Percentiles rank a stretch among this genome's conserved stretches.
Evolutionary conservation across 2,113 vertebrate species (phyloP).

Genomic region (Hemicordylus capensis): DNA sequence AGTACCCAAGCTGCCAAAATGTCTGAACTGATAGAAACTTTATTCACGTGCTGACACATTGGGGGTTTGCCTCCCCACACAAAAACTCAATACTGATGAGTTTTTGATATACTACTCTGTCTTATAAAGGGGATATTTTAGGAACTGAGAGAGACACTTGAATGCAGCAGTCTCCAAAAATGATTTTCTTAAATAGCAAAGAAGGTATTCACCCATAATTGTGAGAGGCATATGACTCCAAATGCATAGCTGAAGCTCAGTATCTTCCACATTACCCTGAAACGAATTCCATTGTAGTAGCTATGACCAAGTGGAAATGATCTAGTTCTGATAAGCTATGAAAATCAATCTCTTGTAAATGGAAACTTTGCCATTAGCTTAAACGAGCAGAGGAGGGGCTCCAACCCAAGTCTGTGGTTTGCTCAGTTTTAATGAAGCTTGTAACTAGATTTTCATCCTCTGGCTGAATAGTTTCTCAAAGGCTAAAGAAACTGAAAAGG

Average conservation of each 20-base stretch:
- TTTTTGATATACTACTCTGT: not conserved
- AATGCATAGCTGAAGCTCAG: not conserved
- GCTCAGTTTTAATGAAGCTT: not conserved
- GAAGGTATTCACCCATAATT: not conserved
- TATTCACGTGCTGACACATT: not conserved
- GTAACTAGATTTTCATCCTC: not conserved
- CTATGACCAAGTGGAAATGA: not conserved
- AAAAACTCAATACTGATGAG: not conserved
- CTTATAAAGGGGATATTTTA: not conserved
- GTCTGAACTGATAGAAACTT: not conserved
- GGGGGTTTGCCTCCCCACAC: too few relatives aligned
- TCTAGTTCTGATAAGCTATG: not conserved
- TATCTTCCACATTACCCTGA: not conserved
- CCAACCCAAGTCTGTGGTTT: not conserved
- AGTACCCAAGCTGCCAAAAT: not conserved
- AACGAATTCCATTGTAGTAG: constrained; percentile 16
- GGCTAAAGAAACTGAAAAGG: not conserved
- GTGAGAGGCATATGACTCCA: not conserved
- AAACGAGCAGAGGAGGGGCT: not conserved
- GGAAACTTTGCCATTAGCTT: not conserved
- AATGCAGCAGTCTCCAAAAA: not conserved
- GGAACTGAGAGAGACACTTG: not conserved
- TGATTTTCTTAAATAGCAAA: not conserved
- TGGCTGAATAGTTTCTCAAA: not conserved
- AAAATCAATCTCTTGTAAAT: not conserved